Conservation (phyloP, 2,797 vertebrate genomes). For the Dryobates pubescens region DNA sequence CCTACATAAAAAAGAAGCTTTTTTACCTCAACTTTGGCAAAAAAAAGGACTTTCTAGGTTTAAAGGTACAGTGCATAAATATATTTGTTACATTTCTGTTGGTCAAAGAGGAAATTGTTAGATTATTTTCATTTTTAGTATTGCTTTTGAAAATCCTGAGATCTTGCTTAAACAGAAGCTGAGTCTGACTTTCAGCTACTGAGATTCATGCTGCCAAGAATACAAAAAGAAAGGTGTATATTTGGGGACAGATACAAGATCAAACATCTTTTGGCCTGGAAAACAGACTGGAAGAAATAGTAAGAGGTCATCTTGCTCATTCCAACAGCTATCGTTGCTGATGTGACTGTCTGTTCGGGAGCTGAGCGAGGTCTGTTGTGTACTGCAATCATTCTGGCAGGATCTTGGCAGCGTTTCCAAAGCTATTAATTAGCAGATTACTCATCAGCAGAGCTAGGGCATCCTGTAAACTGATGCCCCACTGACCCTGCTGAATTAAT, state of each 20-base stretch:
- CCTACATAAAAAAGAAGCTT: not conserved
- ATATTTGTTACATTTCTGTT: not conserved
- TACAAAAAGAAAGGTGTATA: not conserved
- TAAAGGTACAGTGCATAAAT: not conserved
- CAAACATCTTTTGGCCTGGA: not conserved
- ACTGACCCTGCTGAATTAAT: slow-evolving; percentile 33
- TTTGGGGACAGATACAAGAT: not conserved
- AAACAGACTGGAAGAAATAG: not conserved
- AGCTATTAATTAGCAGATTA: slow-evolving; percentile 61
- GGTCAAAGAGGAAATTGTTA: not conserved
- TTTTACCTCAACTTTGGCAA: not conserved
- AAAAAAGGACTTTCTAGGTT: not conserved
- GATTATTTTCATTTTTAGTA: not conserved
- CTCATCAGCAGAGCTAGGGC: slow-evolving; percentile 12
- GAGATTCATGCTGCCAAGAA: not conserved
- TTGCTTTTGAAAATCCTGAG: not conserved
- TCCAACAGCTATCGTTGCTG: not conserved
- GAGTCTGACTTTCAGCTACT: not conserved
- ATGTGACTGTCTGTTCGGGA: not conserved
- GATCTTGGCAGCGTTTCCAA: slow-evolving; percentile 34
- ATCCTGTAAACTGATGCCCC: slow-evolving; percentile 31
- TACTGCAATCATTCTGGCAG: slow-evolving; percentile 20
- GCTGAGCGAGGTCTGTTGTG: not conserved
- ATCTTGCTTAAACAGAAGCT: not conserved
- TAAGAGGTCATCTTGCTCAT: not conserved